These are phyloP conservation scores for Archips crataeganus DNA, from an alignment of 2,888 invertebrate species.

Conservation along the genomic window DNA sequence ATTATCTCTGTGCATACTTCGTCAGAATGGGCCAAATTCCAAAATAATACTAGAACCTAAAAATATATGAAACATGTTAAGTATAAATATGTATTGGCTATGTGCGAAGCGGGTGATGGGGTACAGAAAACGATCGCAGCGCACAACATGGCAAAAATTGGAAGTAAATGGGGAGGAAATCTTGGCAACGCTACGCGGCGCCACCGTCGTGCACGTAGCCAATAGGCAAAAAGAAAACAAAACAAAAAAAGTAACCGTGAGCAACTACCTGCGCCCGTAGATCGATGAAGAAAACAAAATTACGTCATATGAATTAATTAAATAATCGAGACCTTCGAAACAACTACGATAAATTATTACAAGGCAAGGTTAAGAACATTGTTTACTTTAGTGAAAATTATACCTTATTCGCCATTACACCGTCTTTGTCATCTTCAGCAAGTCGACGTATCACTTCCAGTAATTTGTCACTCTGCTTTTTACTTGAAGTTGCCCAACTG, in stretches of 20 bases:
- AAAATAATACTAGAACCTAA: slow-evolving; percentile 95
- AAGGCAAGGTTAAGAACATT: neutral
- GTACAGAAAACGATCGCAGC: too few species aligned
- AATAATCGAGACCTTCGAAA: too few species aligned
- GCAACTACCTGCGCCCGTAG: too few species aligned
- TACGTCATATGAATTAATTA: neutral
- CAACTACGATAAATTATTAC: neutral
- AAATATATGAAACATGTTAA: slow-evolving; percentile 23
- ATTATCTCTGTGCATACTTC: slow-evolving; percentile 98
- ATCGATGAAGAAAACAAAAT: too few species aligned
- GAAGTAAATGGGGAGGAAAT: too few species aligned
- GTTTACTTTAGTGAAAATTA: neutral
- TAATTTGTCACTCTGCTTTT: slow-evolving; percentile 97
- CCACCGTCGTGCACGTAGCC: too few species aligned
- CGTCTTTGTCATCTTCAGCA: slow-evolving; percentile 99
- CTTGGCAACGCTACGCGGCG: too few species aligned
- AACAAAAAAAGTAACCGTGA: too few species aligned
- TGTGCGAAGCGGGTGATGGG: too few species aligned
- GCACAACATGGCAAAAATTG: too few species aligned
- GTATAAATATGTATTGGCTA: neutral
- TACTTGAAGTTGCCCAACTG: slow-evolving; percentile 98
- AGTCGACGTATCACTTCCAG: slow-evolving; percentile 97
- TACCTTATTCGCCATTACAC: slow-evolving; percentile 99
- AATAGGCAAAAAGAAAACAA: neutral
- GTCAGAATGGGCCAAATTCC: slow-evolving; percentile 98